Evolutionary conservation across 2,888 invertebrate species (phyloP).

Genomic region (Platerodrilus igneus): DNA sequence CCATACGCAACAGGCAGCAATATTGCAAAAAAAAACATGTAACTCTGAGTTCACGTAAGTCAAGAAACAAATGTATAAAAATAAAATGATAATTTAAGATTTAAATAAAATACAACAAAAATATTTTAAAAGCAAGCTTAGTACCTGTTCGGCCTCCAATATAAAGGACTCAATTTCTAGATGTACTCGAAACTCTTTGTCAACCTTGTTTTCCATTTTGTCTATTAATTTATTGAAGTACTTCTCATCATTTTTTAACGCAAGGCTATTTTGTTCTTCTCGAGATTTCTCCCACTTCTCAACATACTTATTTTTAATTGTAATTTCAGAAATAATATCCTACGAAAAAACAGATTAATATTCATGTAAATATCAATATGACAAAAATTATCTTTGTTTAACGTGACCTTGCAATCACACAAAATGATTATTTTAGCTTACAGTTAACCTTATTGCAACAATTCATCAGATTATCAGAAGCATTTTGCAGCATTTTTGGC

Average conservation of each 20-base stretch:
- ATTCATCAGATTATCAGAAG: too few relatives aligned
- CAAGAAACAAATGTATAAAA: too few relatives aligned
- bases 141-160: constrained; percentile 34
- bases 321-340: constrained; percentile 36
- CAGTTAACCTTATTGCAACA: too few relatives aligned
- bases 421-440: too few relatives aligned
- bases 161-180: constrained; percentile 41
- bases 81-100: too few relatives aligned
- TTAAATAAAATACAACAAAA: background rate
- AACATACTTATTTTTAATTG: constrained; percentile 36
- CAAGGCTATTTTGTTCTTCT: constrained; percentile 41
- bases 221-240: constrained; percentile 35
- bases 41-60: too few relatives aligned
- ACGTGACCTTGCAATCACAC: too few relatives aligned
- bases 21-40: too few relatives aligned
- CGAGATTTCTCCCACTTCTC: constrained; percentile 43
- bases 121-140: background rate
- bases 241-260: constrained; percentile 35
- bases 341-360: constrained; percentile 27
- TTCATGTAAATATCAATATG: too few relatives aligned
- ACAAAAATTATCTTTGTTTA: too few relatives aligned
- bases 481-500: too few relatives aligned
- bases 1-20: too few relatives aligned
- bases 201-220: constrained; percentile 37
- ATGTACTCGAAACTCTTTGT: constrained; percentile 43